These are phyloP conservation scores for Tachuris rubrigastra DNA, from an alignment of 2,113 vertebrate species.

Conservation along the genomic window DNA sequence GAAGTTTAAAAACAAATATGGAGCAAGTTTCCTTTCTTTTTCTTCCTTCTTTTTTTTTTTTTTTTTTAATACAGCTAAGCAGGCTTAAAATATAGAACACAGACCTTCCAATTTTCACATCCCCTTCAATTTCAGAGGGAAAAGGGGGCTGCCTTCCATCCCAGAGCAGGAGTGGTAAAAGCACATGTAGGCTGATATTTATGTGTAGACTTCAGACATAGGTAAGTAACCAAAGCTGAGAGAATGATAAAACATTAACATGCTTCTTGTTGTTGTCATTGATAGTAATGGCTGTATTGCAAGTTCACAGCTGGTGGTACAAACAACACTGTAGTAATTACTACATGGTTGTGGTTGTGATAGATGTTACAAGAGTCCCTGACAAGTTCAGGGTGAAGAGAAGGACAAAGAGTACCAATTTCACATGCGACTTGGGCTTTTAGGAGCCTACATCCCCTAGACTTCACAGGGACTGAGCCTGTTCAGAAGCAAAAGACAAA, in stretches of 20 bases:
- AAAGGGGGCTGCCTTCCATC: background rate
- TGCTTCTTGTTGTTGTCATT: background rate
- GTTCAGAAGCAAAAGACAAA: background rate
- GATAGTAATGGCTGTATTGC: background rate
- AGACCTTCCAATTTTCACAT: background rate
- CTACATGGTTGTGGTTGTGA: background rate
- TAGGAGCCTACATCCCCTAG: background rate
- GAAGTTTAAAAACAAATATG: background rate
- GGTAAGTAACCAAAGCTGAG: background rate
- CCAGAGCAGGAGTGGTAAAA: background rate
- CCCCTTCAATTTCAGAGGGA: background rate
- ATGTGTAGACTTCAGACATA: background rate
- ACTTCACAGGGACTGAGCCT: background rate
- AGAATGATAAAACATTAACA: background rate
- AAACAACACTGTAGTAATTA: background rate
- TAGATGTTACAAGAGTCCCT: background rate
- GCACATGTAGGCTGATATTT: background rate
- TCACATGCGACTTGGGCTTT: background rate
- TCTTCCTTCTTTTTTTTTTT: background rate
- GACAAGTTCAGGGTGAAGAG: background rate
- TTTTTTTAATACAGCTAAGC: background rate
- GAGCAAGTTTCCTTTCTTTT: background rate
- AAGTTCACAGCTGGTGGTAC: background rate
- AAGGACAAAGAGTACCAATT: background rate
- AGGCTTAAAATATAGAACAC: background rate